phyloP scores from a whole-genome alignment of 2,888 invertebrate genomes.

The Drosophila pegasa region DNA sequence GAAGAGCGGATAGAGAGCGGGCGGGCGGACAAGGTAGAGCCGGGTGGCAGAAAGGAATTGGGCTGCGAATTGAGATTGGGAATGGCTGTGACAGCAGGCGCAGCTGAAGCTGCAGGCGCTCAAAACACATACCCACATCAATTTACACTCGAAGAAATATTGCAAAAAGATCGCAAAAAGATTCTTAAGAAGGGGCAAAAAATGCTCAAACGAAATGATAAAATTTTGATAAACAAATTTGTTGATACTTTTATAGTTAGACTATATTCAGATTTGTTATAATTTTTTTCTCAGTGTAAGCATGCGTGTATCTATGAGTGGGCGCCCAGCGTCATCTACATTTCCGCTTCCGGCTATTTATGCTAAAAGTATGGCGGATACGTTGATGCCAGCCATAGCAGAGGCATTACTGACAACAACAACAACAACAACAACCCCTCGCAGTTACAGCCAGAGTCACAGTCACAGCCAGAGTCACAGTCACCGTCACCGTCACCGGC shows the following conservation, averaged over 20 bases:
- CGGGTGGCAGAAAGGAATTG: constrained; percentile 5
- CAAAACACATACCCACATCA: constrained; percentile 20
- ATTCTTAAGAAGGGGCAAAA: neutral
- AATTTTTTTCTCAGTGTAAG: constrained; percentile 1
- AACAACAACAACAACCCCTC: neutral
- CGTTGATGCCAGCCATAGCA: constrained; percentile 36
- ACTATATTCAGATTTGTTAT: neutral
- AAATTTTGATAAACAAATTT: too few species aligned
- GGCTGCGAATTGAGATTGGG: constrained; percentile 26
- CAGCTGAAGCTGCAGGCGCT: constrained; percentile 35
- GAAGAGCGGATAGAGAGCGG: constrained; percentile 4
- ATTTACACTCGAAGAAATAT: constrained; percentile 19
- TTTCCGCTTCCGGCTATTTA: constrained; percentile 78
- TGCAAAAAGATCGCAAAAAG: neutral
- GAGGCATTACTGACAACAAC: constrained; percentile 40
- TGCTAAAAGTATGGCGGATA: constrained; percentile 75
- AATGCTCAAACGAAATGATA: accelerated
- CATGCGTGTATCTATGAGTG: constrained; percentile 20
- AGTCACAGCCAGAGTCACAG: neutral
- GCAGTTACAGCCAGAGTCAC: neutral
- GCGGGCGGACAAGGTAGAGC: neutral
- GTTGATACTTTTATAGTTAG: too few species aligned
- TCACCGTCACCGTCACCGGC: neutral
- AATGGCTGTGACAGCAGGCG: constrained; percentile 50
- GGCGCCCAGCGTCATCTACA: constrained; percentile 68